Conservation (phyloP, 2,113 vertebrate species). For the Numenius arquata region DNA sequence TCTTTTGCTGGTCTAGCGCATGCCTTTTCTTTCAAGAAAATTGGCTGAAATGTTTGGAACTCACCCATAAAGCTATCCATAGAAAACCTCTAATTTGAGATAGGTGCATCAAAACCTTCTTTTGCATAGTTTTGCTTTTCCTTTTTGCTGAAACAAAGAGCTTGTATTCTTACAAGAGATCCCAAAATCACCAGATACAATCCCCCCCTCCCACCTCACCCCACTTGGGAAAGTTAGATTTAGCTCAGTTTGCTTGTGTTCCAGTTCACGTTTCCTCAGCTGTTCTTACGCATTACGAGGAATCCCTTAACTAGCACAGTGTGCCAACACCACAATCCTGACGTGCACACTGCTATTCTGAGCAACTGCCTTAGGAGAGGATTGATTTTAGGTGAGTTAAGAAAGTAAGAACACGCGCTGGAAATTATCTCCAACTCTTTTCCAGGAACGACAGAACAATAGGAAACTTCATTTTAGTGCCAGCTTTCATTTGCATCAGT, state of each 20-base stretch:
- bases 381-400: constrained; percentile 9
- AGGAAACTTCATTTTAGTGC: not conserved
- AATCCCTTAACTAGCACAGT: not conserved
- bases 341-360: not conserved
- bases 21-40: not conserved
- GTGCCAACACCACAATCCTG: not conserved
- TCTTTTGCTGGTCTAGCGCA: not conserved
- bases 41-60: not conserved
- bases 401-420: not conserved
- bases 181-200: not conserved
- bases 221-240: not conserved
- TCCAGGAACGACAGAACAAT: not conserved
- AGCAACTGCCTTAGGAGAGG: constrained; percentile 1
- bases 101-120: not conserved
- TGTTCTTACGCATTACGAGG: not conserved
- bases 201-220: too few relatives aligned
- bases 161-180: not conserved
- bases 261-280: not conserved
- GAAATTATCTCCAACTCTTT: not conserved
- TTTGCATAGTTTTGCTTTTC: not conserved
- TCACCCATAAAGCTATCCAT: not conserved
- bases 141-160: not conserved
- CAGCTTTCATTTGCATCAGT: not conserved
- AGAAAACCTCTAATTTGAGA: not conserved
- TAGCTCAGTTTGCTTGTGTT: not conserved